Conservation (phyloP, 2,113 vertebrate species). For the Rhinoptilus africanus region DNA sequence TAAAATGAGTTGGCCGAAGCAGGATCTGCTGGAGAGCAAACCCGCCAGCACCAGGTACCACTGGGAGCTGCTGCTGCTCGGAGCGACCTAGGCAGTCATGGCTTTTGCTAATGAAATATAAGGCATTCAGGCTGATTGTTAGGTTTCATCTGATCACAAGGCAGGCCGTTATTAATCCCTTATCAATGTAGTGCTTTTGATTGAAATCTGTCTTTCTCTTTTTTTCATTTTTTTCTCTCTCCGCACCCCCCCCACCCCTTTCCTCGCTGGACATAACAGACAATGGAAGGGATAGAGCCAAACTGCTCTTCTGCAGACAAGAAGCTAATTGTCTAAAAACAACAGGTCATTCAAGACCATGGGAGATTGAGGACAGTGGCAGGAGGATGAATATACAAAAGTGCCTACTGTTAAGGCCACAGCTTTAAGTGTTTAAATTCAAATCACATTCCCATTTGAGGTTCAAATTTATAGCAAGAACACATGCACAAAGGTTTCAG, state of each 20-base stretch:
- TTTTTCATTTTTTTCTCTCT: neutral
- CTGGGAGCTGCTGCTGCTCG: neutral
- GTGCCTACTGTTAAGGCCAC: slow-evolving; percentile 75
- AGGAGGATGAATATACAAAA: slow-evolving; percentile 81
- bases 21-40: neutral
- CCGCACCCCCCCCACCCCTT: neutral
- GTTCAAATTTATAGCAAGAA: slow-evolving; percentile 68
- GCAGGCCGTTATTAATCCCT: slow-evolving; percentile 59
- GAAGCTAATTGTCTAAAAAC: slow-evolving; percentile 86
- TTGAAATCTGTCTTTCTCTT: slow-evolving; percentile 50
- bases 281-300: slow-evolving; percentile 78
- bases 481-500: slow-evolving; percentile 63
- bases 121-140: neutral
- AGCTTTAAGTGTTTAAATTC: slow-evolving; percentile 73
- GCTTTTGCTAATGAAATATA: slow-evolving; percentile 38
- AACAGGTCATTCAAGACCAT: slow-evolving; percentile 79
- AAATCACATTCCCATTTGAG: slow-evolving; percentile 70
- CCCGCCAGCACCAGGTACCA: fast-evolving
- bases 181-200: slow-evolving; percentile 51
- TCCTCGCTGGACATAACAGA: slow-evolving; percentile 69
- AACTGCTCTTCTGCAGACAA: slow-evolving; percentile 81
- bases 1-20: fast-evolving
- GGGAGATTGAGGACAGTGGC: slow-evolving; percentile 72
- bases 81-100: neutral
- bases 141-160: slow-evolving; percentile 52